These are phyloP conservation scores for Aplocera efformata DNA, from an alignment of 2,888 invertebrate species.

Conservation along the genomic window DNA sequence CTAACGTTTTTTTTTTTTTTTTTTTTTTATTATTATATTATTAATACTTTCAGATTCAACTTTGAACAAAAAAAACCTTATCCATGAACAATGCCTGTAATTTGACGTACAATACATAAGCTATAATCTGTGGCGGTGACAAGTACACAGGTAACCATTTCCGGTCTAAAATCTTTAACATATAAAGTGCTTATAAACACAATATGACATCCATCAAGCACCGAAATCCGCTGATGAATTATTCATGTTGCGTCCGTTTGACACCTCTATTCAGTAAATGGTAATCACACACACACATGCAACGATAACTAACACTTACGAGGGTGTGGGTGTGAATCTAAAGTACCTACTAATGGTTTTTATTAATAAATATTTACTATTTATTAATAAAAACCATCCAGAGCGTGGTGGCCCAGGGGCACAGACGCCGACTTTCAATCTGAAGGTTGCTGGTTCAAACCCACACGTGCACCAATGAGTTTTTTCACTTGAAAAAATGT, in stretches of 20 bases:
- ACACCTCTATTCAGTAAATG: constrained; percentile 67
- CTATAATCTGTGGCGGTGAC: too few species aligned
- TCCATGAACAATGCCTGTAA: too few species aligned
- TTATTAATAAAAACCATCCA: constrained; percentile 6
- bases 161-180: constrained; percentile 18
- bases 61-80: too few species aligned
- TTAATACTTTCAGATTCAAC: too few species aligned
- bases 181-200: constrained; percentile 17
- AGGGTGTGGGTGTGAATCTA: constrained; percentile 14
- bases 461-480: too few species aligned
- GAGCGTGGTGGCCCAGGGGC: too few species aligned
- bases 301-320: constrained; percentile 12
- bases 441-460: too few species aligned
- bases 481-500: too few species aligned
- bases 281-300: constrained; percentile 51
- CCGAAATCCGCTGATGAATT: constrained; percentile 48
- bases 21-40: too few species aligned
- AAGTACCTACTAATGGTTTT: constrained; percentile 1
- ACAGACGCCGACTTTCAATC: too few species aligned
- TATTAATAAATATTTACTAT: background rate
- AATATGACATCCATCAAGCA: constrained; percentile 25
- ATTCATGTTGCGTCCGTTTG: constrained; percentile 45
- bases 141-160: constrained; percentile 4
- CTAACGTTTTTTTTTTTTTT: too few species aligned
- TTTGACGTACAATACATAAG: too few species aligned